Conservation (phyloP, 2,797 vertebrate species). For the Eurystomus glaucurus region DNA sequence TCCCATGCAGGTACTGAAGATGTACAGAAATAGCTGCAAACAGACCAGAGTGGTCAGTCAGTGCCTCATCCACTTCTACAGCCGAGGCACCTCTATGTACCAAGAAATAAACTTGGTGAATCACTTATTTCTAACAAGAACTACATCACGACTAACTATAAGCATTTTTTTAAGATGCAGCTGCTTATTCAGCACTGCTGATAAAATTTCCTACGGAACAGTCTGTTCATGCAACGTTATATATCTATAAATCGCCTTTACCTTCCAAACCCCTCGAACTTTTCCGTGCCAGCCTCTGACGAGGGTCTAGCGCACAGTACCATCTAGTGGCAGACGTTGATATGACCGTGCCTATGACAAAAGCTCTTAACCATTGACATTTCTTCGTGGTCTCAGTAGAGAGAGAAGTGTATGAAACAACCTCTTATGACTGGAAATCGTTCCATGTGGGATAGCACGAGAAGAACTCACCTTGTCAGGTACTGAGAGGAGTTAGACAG, state of each 20-base stretch:
- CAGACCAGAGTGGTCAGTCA: not conserved
- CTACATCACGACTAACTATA: not conserved
- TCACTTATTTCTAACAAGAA: not conserved
- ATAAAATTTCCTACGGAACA: not conserved
- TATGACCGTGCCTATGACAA: not conserved
- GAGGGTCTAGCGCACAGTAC: slow-evolving; percentile 46
- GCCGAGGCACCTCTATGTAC: not conserved
- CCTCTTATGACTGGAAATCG: not conserved
- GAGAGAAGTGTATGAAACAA: not conserved
- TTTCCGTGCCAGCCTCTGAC: not conserved
- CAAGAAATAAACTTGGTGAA: not conserved
- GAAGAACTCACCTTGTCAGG: not conserved
- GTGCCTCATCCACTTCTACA: not conserved
- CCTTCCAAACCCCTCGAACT: not conserved
- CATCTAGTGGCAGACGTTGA: slow-evolving; percentile 49
- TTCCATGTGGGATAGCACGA: not conserved
- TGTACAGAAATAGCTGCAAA: not conserved
- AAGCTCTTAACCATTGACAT: not conserved
- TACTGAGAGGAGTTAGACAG: not conserved
- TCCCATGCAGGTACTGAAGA: not conserved
- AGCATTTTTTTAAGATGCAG: not conserved
- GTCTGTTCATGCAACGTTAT: not conserved
- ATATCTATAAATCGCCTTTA: not conserved
- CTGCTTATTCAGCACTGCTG: slow-evolving; percentile 53
- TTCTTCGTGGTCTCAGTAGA: not conserved